Percentiles rank a stretch among this genome's conserved stretches.
Evolutionary conservation across 1,140 invertebrate species (phyloP).

Genomic region (Leptinotarsa defecta): DNA sequence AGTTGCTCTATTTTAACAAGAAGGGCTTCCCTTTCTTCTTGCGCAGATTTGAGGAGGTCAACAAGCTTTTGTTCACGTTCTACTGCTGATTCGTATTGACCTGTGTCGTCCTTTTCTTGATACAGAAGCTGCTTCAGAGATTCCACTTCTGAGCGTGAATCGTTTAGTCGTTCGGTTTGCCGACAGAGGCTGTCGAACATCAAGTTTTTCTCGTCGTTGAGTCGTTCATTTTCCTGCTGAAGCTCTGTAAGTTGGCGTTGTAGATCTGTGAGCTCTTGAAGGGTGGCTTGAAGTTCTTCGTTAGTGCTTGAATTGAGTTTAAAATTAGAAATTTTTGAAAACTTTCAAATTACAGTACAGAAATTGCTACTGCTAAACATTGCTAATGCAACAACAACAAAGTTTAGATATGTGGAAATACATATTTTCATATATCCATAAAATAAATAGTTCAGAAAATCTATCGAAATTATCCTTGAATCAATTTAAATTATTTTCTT

Average conservation of each 20-base stretch:
- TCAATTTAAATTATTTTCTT: no score
- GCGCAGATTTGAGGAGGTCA: constrained; percentile 81
- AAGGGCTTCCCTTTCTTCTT: constrained; percentile 73
- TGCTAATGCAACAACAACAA: no score
- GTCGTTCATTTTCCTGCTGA: constrained; percentile 83
- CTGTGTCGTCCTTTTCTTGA: constrained; percentile 60
- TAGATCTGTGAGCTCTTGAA: constrained; percentile 89
- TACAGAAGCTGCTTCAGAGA: constrained; percentile 51
- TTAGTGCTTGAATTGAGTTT: constrained; percentile 72
- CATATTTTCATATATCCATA: no score
- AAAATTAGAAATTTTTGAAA: constrained; percentile 12
- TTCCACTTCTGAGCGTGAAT: constrained; percentile 71
- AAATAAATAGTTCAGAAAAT: no score
- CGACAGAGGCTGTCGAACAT: constrained; percentile 88
- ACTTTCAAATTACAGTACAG: constrained; percentile 15
- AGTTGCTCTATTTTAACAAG: constrained; percentile 82
- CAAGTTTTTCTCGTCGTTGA: constrained; percentile 86
- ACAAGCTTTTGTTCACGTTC: constrained; percentile 84
- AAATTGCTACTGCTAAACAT: no score
- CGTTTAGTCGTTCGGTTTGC: constrained; percentile 89
- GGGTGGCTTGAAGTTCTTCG: constrained; percentile 91
- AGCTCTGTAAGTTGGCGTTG: constrained; percentile 84
- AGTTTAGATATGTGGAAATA: no score
- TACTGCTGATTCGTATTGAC: constrained; percentile 67
- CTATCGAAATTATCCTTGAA: no score